phyloP scores from a whole-genome alignment of 2,888 invertebrate genomes.

The Diarsia mendica region DNA sequence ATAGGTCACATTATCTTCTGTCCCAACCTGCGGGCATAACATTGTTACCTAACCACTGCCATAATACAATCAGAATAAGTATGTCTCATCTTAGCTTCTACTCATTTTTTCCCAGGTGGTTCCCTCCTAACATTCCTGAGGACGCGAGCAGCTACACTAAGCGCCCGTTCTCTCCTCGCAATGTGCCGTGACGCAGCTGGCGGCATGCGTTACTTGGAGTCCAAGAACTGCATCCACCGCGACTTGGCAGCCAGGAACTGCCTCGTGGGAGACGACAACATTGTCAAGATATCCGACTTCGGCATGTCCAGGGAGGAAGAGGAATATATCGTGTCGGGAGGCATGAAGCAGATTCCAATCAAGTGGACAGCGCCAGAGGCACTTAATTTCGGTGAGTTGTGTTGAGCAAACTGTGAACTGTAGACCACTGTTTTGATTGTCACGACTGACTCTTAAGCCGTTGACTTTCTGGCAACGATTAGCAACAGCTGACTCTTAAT shows the following conservation, averaged over 20 bases:
- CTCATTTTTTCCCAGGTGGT: slow-evolving; percentile 91
- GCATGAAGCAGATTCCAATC: slow-evolving; percentile 99
- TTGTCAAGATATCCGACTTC: slow-evolving; percentile 99
- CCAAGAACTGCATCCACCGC: slow-evolving; percentile 98
- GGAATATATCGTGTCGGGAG: slow-evolving; percentile 98
- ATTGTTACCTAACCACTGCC: background rate
- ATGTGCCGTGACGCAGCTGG: slow-evolving; percentile 98
- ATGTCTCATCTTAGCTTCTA: background rate
- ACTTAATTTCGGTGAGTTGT: slow-evolving; percentile 94
- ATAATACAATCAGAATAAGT: background rate
- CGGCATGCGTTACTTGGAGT: slow-evolving; percentile 98
- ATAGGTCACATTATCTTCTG: too few species aligned
- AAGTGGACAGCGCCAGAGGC: slow-evolving; percentile 99
- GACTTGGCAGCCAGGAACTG: slow-evolving; percentile 99
- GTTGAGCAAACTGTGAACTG: background rate
- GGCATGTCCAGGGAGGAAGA: slow-evolving; percentile 99
- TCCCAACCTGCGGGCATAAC: background rate
- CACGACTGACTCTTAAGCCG: too few species aligned
- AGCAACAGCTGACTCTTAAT: background rate
- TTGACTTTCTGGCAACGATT: background rate
- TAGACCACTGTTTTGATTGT: background rate
- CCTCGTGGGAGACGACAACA: slow-evolving; percentile 95
- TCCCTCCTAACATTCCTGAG: slow-evolving; percentile 97
- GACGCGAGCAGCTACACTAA: slow-evolving; percentile 92
- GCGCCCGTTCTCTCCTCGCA: slow-evolving; percentile 93